phyloP scores from a whole-genome alignment of 2,113 vertebrate species.

The Heterotis niloticus region DNA sequence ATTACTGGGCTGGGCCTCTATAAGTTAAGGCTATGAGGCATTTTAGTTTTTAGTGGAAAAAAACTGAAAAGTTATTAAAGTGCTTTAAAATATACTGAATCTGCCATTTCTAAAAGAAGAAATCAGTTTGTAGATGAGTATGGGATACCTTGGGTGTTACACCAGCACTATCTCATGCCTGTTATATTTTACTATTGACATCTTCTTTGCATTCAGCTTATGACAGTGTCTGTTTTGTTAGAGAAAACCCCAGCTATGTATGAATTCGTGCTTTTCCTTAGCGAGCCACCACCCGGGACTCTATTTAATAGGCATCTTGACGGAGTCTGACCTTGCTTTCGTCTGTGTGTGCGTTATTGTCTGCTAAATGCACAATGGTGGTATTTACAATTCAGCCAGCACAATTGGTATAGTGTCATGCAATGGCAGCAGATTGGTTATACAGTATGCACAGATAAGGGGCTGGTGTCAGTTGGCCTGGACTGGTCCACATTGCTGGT shows the following conservation, averaged over 20 bases:
- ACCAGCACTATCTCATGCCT: not conserved
- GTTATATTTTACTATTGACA: not conserved
- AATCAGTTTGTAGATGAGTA: too few species aligned
- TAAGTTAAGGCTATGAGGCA: too few species aligned
- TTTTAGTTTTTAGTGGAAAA: too few species aligned
- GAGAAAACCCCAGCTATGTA: too few species aligned
- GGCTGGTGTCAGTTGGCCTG: not conserved
- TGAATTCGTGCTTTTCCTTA: not conserved
- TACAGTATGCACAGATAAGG: not conserved
- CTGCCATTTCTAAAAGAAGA: too few species aligned
- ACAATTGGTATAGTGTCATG: not conserved
- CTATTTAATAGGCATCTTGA: not conserved
- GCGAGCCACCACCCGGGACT: not conserved
- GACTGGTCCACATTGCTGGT: not conserved
- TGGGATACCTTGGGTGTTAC: too few species aligned
- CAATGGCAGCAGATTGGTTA: not conserved
- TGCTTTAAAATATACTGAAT: too few species aligned
- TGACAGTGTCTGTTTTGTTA: not conserved
- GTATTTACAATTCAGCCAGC: not conserved
- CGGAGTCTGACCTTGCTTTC: not conserved
- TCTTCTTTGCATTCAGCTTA: not conserved
- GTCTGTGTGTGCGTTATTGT: conserved; percentile 14
- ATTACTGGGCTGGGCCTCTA: too few species aligned
- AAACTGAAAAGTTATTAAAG: too few species aligned
- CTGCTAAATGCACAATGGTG: not conserved